A percentile compares a stretch with the other conserved stretches of the same genome.
phyloP scores from a whole-genome alignment of 2,888 invertebrate species.

The Lasioglossum villosulum region DNA sequence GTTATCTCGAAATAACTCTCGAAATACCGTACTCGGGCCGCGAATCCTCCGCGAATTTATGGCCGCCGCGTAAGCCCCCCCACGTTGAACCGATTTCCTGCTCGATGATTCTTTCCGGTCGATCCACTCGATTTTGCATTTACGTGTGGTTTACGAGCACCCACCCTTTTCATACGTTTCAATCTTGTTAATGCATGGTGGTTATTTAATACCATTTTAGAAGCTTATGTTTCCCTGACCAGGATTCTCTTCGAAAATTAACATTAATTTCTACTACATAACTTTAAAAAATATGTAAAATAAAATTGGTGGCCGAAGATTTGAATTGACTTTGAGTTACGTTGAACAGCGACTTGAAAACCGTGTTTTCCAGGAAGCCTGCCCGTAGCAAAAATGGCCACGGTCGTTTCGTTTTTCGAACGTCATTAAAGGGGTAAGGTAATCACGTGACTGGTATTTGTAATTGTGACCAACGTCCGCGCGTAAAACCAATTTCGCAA shows the following conservation, averaged over 20 bases:
- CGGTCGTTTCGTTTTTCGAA: not conserved
- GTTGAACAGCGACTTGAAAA: no score
- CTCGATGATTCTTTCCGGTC: not conserved
- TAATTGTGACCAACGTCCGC: no score
- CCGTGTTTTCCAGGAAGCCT: no score
- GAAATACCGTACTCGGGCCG: not conserved
- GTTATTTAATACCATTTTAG: not conserved
- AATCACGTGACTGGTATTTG: no score
- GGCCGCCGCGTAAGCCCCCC: not conserved
- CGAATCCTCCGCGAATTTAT: not conserved
- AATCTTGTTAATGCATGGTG: not conserved
- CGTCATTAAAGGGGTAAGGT: no score
- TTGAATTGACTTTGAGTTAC: no score
- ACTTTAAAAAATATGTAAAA: no score
- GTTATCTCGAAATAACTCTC: slow-evolving; percentile 22
- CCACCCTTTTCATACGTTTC: not conserved
- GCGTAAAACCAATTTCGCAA: no score
- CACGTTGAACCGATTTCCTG: not conserved
- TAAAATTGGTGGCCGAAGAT: no score
- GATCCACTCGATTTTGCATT: not conserved
- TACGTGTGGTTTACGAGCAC: not conserved
- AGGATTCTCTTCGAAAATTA: not conserved
- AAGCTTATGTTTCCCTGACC: not conserved
- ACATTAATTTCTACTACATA: no score
- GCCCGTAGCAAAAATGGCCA: not conserved